Evolutionary conservation across 2,888 invertebrate species (phyloP).

Genomic region (Xanthia togata): DNA sequence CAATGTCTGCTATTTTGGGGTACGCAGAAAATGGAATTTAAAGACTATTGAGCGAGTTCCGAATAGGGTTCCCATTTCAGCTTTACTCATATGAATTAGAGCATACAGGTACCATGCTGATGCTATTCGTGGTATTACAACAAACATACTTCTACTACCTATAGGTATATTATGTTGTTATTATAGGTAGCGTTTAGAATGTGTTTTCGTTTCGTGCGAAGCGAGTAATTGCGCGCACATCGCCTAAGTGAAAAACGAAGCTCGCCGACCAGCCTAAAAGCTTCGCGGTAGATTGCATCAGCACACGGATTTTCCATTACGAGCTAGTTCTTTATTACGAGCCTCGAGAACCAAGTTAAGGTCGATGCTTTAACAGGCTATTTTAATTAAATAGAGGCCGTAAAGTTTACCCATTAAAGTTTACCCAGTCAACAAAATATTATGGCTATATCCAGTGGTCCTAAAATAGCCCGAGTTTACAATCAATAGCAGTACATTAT

Average conservation of each 20-base stretch:
- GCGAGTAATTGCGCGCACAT: conserved; percentile 82
- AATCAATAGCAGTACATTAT: conserved; percentile 54
- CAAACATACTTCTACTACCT: background rate
- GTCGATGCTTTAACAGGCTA: conserved; percentile 65
- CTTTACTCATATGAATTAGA: conserved; percentile 6
- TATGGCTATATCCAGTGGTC: conserved; percentile 34
- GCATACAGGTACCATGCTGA: background rate
- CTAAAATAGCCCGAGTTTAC: conserved; percentile 40
- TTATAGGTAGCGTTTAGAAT: conserved; percentile 43
- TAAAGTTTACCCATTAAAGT: conserved; percentile 47
- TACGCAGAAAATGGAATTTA: conserved; percentile 22
- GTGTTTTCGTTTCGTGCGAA: conserved; percentile 70
- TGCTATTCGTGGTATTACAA: background rate
- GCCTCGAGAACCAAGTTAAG: conserved; percentile 68
- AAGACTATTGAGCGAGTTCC: background rate
- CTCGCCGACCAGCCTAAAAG: conserved; percentile 83
- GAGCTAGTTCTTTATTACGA: conserved; percentile 77
- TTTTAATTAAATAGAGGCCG: conserved; percentile 67
- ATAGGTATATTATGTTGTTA: conserved; percentile 13
- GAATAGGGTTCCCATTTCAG: conserved; percentile 6
- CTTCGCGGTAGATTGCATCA: conserved; percentile 87
- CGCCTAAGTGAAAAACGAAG: conserved; percentile 85
- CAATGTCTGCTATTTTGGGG: conserved; percentile 26
- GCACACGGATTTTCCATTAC: conserved; percentile 89
- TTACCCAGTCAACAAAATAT: conserved; percentile 48